Evolutionary conservation across 2,888 invertebrate genomes (phyloP), one percentile per base, ranked within the genome.

Genomic region (Hyposoter dolosus): DNA sequence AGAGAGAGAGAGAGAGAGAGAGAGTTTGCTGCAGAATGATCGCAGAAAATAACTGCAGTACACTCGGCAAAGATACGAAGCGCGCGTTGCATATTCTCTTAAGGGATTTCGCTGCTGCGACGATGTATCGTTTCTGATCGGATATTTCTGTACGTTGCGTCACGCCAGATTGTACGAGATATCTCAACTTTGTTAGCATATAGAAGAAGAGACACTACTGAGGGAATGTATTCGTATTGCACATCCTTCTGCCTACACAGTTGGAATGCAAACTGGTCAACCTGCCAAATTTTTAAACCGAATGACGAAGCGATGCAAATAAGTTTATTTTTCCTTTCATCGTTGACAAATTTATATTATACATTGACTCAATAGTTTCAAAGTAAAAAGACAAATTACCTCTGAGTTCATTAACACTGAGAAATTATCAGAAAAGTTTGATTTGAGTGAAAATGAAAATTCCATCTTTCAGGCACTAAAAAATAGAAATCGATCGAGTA

Each of bases 61-160:
- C 32, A 68, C 12, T 43, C 66, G 65, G 47, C 74, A 10, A 19
- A 68, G 60, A 78, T 63, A 43, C 74, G 74, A 69, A 68, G 19
- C n/a, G 40, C n/a, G 23, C 47, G 66, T 50, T 50, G 40, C 35
- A 56, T 69, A 56, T 40, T 77, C 15, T 53, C 53, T 53, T 15
- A n/a, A 53, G 28, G 63, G 17, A 47, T 35, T 45, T 40, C 47
- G 19, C 71, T 71, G 35, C 7, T 71, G 71, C 35, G 47, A 75
- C 75, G 47, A 56, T 76, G 19, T 69, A 69, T 47, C 47, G 68
- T 63, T 32, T 35, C 43, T 45, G 77, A 81, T 77, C 77, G 43
- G 83, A 75, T 83, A 83, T 86, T 86, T 86, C 82, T 77, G 81
- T 83, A 74, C 83, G 53, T 86, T 78, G 81, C 81, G 81, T 82